Evolutionary conservation across 2,797 vertebrate genomes (phyloP), one percentile per base, ranked within the genome.

Genomic region (Cossypha heuglini): DNA sequence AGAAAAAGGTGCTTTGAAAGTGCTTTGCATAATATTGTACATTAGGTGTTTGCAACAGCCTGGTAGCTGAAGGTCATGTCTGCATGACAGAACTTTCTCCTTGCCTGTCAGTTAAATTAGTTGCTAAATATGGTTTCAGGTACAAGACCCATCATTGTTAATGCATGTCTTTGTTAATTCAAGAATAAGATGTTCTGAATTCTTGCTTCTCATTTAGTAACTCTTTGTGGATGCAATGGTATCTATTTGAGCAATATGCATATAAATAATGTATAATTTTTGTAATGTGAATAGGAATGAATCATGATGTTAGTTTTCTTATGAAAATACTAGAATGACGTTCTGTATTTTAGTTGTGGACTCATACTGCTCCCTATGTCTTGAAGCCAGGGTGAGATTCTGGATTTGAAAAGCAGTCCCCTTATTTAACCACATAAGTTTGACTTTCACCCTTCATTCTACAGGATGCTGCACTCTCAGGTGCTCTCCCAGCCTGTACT

Each of bases 51-150:
- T 84, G 42, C 55, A 93, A 57, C 20, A 67, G 43, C 37, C 28
- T 40, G n/a, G 43, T 8, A 67, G 63, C 49, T 93, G 81, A 75
- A 97, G 95, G 59, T 68, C 74, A 73, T 52, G 16, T 61, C 12
- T 40, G 48, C 58, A 19, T 43, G 55, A 51, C 78, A 78, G 68
- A 86, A 77, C 33, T 33, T 90, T 69, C 57, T 76, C 61, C 64
- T 95, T 89, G 59, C 42, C 59, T 89, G 77, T 87, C 89, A 48
- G 33, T 62, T 96, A 82, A 93, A 95, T 87, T 93, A 91, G 38
- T 76, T 79, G 19, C 93, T 95, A 92, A 96, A 93, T 91, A 76
- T 24, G 58, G 59, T 87, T 85, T 81, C 88, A 91, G 78, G 82
- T 94, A 88, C 58, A 93, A 80, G 66, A 72, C 21, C 74, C 52